phyloP scores from a whole-genome alignment of 2,797 vertebrate species.

The Cryptoprocta ferox region DNA sequence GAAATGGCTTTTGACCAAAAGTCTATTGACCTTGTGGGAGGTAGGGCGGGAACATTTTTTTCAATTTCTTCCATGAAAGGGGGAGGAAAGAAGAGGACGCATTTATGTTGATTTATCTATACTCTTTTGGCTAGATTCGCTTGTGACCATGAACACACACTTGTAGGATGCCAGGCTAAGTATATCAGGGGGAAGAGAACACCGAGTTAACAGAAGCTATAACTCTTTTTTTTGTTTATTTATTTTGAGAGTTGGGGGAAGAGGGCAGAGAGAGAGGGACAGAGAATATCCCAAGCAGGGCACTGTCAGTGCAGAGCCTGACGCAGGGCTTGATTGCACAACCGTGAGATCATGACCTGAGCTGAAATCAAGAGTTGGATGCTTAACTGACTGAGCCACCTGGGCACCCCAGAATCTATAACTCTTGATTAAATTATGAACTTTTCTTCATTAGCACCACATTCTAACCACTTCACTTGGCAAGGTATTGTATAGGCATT shows the following conservation, averaged over 20 bases:
- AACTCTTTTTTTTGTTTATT: neutral
- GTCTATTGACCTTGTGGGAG: neutral
- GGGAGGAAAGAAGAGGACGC: neutral
- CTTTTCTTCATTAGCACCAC: constrained; percentile 12
- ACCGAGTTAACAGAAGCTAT: constrained; percentile 22
- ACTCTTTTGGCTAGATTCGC: constrained; percentile 1
- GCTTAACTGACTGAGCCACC: too few relatives aligned
- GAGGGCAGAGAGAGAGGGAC: too few relatives aligned
- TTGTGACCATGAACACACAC: neutral
- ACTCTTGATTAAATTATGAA: constrained; percentile 43
- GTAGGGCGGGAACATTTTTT: neutral
- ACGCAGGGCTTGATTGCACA: too few relatives aligned
- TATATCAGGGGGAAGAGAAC: neutral
- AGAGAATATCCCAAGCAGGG: too few relatives aligned
- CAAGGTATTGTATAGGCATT: neutral
- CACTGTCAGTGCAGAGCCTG: too few relatives aligned
- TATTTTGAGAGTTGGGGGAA: too few relatives aligned
- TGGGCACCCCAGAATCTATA: neutral
- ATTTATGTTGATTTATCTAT: neutral
- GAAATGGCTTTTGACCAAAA: neutral
- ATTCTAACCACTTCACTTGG: neutral
- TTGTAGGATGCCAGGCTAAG: neutral
- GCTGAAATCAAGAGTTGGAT: too few relatives aligned
- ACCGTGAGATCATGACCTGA: too few relatives aligned
- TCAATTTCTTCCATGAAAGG: neutral